Conservation (phyloP, 2,113 vertebrate genomes). For the Willisornis vidua region DNA sequence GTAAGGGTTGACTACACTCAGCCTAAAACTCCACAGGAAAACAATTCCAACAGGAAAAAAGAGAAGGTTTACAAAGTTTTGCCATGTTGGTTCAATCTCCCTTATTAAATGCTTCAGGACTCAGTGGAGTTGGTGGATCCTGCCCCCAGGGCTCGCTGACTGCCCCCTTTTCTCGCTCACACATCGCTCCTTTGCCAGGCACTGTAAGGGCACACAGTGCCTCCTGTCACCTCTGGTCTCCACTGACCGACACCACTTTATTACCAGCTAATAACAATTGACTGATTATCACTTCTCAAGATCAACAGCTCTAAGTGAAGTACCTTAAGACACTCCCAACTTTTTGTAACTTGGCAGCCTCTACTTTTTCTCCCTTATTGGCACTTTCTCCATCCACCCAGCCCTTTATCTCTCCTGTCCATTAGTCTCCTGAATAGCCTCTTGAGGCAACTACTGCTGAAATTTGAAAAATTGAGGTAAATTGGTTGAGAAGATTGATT, state of each 20-base stretch:
- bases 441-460: neutral
- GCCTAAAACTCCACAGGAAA: neutral
- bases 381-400: neutral
- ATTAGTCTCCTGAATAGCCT: neutral
- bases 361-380: neutral
- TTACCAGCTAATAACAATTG: neutral
- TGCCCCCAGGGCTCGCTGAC: neutral
- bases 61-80: neutral
- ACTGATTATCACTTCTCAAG: neutral
- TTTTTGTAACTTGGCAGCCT: neutral
- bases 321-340: neutral
- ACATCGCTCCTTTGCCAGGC: neutral
- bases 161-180: neutral
- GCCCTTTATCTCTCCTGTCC: neutral
- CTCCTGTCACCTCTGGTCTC: neutral
- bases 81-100: rapidly evolving
- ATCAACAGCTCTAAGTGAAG: neutral
- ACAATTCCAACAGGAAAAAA: neutral
- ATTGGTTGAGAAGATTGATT: neutral
- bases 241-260: too few species aligned
- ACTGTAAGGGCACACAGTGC: too few species aligned
- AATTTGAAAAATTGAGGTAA: neutral
- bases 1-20: neutral
- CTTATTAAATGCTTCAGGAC: neutral
- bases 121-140: neutral